Evolutionary conservation across 2,113 vertebrate genomes (phyloP).

Genomic region (Anoplopoma fimbria): DNA sequence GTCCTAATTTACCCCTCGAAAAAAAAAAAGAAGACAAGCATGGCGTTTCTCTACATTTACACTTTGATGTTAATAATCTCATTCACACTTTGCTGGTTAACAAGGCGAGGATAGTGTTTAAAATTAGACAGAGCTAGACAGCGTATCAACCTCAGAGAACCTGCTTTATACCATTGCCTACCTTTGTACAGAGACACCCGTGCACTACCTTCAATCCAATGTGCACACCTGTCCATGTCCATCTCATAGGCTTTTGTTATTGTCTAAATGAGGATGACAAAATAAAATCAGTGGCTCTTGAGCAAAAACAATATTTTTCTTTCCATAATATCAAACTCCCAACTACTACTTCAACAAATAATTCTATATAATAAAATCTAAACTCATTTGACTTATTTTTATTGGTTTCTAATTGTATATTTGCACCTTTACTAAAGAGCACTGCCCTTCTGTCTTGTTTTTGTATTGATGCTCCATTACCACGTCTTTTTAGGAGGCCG

Average conservation of each 20-base stretch:
- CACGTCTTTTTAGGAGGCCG: neutral
- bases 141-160: slow-evolving; percentile 20
- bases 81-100: slow-evolving; percentile 63
- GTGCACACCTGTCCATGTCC: neutral
- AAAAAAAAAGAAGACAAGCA: slow-evolving; percentile 22
- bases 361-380: neutral
- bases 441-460: neutral
- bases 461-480: neutral
- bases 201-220: neutral
- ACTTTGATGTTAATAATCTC: slow-evolving; percentile 81
- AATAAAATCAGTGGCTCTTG: neutral
- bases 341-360: neutral
- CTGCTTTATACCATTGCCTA: neutral
- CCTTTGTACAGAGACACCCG: neutral
- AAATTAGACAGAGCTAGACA: slow-evolving; percentile 13
- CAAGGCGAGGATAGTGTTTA: slow-evolving; percentile 41
- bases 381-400: neutral
- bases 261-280: neutral
- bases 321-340: neutral
- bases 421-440: neutral
- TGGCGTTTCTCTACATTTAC: slow-evolving; percentile 52
- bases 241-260: neutral
- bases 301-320: neutral
- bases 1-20: slow-evolving; percentile 61
- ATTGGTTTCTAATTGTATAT: neutral